Conservation (phyloP, 2,113 vertebrate species). For the Bambusicola thoracicus region DNA sequence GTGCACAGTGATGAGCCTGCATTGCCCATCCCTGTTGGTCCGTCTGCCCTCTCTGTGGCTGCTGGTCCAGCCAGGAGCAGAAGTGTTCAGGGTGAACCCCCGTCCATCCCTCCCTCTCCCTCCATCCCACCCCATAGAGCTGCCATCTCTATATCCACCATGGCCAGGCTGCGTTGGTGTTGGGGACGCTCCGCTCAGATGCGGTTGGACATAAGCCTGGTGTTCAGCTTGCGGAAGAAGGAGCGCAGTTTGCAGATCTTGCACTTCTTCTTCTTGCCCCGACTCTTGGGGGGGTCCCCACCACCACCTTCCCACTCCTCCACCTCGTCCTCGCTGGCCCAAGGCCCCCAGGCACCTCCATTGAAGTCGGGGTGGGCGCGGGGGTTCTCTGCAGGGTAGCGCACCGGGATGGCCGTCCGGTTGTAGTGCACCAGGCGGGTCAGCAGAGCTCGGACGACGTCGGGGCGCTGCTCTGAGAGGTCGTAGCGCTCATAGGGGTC, state of each 20-base stretch:
- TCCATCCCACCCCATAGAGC: accelerated
- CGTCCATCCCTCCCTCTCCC: background rate
- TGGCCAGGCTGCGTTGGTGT: background rate
- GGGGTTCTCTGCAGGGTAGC: conserved; percentile 92
- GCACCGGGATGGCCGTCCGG: conserved; percentile 90
- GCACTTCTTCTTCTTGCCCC: conserved; percentile 86
- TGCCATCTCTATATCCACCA: background rate
- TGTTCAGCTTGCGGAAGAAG: conserved; percentile 93
- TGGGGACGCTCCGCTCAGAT: conserved; percentile 79
- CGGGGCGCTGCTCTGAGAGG: conserved; percentile 85
- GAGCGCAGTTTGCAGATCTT: conserved; percentile 89
- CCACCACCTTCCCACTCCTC: conserved; percentile 78
- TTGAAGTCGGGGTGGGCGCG: conserved; percentile 92
- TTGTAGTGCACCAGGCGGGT: conserved; percentile 89
- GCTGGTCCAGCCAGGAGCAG: background rate
- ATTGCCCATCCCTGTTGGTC: accelerated
- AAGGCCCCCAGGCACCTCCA: conserved; percentile 94
- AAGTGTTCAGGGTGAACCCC: background rate
- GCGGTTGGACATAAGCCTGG: conserved; percentile 91
- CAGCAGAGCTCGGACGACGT: conserved; percentile 89
- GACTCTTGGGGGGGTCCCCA: conserved; percentile 67
- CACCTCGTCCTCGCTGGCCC: conserved; percentile 88
- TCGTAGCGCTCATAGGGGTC: conserved; percentile 93
- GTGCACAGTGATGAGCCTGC: background rate
- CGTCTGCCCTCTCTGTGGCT: background rate